Evolutionary conservation across 2,888 invertebrate genomes (phyloP), one percentile per base, ranked within the genome.

Genomic region (Anarsia innoxiella): DNA sequence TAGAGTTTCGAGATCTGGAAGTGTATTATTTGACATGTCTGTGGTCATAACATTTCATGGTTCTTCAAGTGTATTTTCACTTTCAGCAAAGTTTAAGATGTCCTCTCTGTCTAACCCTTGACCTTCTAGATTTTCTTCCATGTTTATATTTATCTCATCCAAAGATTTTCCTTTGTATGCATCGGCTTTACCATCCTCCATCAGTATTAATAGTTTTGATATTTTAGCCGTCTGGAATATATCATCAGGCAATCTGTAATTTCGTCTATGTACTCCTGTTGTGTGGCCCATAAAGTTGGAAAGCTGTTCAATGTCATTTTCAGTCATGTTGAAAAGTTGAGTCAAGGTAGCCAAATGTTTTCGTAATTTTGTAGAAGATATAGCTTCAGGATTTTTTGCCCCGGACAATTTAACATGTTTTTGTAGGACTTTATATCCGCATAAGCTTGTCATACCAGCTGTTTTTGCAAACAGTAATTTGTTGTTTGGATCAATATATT

Each of bases 291-390:
- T 54, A 15, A 56, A 57, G 31, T 48, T 48, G 31, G 56, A 51
- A 10, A 59, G 39, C 37, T 60, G 60, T 30, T 60, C 58, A 39
- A 55, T 46, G 31, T 60, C 56, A 42, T 44, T 52, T 45, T 59
- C 55, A 29, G 49, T 40, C 52, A 56, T 55, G 31, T 39, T 51
- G 31, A 58, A 57, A 8, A 60, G 36, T 44, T 60, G 58, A 32
- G 56, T 43, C 28, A 59, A 53, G 51, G 50, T 52, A n/a, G 50
- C 46, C 33, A 59, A 48, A 50, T 59, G 57, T 46, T 59, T 62
- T 38, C 56, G 42, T 3, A 63, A 48, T 34, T 52, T 43, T 23
- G 58, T 59, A 15, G 51, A 53, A 2, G 58, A 45, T 5, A 57
- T 49, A 14, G 54, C 52, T 45, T 53, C 50, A 11, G 53, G 53